phyloP scores from a whole-genome alignment of 1,140 invertebrate species.

The Scylla paramamosain region DNA sequence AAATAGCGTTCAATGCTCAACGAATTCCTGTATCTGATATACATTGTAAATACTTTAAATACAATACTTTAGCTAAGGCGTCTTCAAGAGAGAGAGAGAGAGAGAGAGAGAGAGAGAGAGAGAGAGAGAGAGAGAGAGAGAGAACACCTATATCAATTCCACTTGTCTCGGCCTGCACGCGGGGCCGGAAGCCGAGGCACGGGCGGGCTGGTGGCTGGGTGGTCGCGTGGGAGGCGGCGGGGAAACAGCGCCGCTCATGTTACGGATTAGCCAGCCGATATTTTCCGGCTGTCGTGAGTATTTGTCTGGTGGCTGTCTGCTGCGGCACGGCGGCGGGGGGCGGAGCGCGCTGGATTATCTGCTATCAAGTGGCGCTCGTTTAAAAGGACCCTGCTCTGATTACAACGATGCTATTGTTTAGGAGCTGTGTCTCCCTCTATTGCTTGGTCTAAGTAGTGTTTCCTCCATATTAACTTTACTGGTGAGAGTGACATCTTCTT shows the following conservation, averaged over 20 bases:
- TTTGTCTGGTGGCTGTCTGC: constrained; percentile 27
- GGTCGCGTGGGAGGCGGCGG: constrained; percentile 13
- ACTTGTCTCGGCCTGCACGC: background rate
- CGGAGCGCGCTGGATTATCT: background rate
- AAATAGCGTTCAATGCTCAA: too few relatives aligned
- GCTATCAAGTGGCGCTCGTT: background rate
- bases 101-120: constrained; percentile 8
- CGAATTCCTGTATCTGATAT: too few relatives aligned
- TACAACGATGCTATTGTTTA: background rate
- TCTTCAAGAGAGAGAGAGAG: background rate
- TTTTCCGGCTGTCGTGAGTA: constrained; percentile 35
- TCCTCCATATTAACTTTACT: too few relatives aligned
- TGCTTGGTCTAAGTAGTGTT: too few relatives aligned
- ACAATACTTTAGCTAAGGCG: too few relatives aligned
- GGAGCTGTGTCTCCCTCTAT: too few relatives aligned
- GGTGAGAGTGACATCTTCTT: too few relatives aligned
- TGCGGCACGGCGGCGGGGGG: background rate
- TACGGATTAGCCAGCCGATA: constrained; percentile 46
- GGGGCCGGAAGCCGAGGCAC: background rate
- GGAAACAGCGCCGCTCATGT: constrained; percentile 47
- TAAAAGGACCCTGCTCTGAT: background rate
- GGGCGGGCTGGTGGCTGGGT: background rate
- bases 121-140: constrained; percentile 18
- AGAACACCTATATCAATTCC: background rate
- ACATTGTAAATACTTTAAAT: too few relatives aligned